A percentile compares a stretch with the other conserved stretches of the same genome.
Evolutionary conservation across 2,113 vertebrate genomes (phyloP).

Genomic region (Albula glossodonta): DNA sequence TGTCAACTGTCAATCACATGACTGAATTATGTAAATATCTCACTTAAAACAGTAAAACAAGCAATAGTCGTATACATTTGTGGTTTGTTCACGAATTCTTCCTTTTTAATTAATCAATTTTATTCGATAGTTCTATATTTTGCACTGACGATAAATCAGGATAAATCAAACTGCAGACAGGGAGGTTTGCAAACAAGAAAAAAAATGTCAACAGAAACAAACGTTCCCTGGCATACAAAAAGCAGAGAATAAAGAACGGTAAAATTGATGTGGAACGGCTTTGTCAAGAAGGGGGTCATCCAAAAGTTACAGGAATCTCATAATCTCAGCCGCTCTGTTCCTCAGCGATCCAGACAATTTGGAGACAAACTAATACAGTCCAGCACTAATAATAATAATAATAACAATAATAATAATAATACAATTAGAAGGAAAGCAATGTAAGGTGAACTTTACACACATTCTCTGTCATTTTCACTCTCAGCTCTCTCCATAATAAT

Average conservation of each 20-base stretch:
- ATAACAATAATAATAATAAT: background rate
- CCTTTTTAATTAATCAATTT: background rate
- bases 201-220: constrained; percentile 69
- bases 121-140: background rate
- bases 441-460: too few species aligned
- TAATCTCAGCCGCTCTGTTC: constrained; percentile 67
- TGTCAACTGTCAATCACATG: background rate
- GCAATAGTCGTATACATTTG: background rate
- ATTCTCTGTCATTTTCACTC: too few species aligned
- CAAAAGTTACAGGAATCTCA: constrained; percentile 96
- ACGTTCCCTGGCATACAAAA: constrained; percentile 71
- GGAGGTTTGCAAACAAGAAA: constrained; percentile 42
- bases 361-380: constrained; percentile 66
- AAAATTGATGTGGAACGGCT: constrained; percentile 82
- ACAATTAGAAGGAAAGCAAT: background rate
- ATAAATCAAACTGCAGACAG: constrained; percentile 46
- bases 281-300: constrained; percentile 94
- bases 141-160: constrained; percentile 7
- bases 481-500: too few species aligned
- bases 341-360: constrained; percentile 50
- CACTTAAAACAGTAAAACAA: constrained; percentile 4
- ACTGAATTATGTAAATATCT: background rate
- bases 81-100: background rate
- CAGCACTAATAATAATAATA: constrained; percentile 55
- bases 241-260: constrained; percentile 63